These are phyloP conservation scores for Hermaeophaga mercurialis DNA, from an alignment of 2,888 invertebrate genomes.

Conservation along the genomic window DNA sequence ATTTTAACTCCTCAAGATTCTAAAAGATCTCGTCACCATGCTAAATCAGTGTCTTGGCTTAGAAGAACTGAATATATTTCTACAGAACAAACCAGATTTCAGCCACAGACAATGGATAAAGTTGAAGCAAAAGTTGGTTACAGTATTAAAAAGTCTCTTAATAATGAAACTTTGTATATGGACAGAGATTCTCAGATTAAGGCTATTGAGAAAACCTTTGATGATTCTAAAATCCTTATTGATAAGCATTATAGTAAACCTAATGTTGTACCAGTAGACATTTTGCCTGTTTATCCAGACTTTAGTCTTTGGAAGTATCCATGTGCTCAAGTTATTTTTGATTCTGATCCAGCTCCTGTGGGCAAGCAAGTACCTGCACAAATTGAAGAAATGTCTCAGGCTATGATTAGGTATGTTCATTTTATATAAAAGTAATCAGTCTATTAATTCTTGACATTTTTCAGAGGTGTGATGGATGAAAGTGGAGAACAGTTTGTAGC, in stretches of 20 bases:
- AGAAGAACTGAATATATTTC: constrained; percentile 98
- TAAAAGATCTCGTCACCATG: constrained; percentile 92
- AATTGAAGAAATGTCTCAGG: constrained; percentile 97
- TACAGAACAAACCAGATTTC: constrained; percentile 97
- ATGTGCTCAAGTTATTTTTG: constrained; percentile 97
- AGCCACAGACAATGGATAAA: constrained; percentile 94
- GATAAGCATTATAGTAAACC: constrained; percentile 96
- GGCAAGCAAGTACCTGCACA: constrained; percentile 87
- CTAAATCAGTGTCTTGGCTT: constrained; percentile 96
- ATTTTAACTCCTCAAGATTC: constrained; percentile 85
- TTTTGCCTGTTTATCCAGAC: constrained; percentile 90
- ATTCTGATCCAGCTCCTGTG: constrained; percentile 94
- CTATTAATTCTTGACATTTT: no score
- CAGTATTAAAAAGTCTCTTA: constrained; percentile 92
- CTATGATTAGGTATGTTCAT: constrained; percentile 90
- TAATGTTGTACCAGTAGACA: constrained; percentile 88
- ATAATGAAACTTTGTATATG: constrained; percentile 90
- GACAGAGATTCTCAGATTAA: constrained; percentile 96
- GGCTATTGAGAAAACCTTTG: constrained; percentile 97
- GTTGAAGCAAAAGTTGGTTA: constrained; percentile 99
- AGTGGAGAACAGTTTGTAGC: constrained; percentile 99
- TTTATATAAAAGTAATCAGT: no score
- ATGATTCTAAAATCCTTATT: constrained; percentile 82
- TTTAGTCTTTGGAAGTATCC: constrained; percentile 98
- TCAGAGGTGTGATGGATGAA: constrained; percentile 97